Percentiles rank a stretch among this genome's conserved stretches.
Evolutionary conservation across 2,113 vertebrate genomes (phyloP).

Genomic region (Strix aluco): DNA sequence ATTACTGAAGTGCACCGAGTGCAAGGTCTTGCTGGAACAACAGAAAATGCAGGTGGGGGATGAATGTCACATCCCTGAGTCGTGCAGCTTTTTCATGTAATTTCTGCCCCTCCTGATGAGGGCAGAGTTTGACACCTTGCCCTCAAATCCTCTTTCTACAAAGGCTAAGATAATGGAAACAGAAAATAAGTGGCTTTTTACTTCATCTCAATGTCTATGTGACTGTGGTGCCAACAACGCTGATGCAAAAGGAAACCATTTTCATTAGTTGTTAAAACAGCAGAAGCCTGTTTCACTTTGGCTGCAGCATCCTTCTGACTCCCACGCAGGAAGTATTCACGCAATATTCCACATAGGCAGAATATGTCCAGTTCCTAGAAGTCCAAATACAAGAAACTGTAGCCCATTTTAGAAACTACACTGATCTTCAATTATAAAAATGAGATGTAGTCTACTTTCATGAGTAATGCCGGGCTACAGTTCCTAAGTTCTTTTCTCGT

Average conservation of each 20-base stretch:
- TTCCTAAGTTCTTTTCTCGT: neutral
- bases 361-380: constrained; percentile 47
- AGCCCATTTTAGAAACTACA: neutral
- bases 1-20: neutral
- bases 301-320: constrained; percentile 31
- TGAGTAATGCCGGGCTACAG: neutral
- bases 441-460: neutral
- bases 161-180: neutral
- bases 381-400: constrained; percentile 22
- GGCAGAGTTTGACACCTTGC: neutral
- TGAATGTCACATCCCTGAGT: neutral
- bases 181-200: neutral
- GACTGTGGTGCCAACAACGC: constrained; percentile 4
- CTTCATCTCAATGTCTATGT: neutral
- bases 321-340: constrained; percentile 35
- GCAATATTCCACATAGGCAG: constrained; percentile 33
- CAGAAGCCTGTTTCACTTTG: constrained; percentile 48
- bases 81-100: neutral
- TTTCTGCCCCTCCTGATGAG: neutral
- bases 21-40: neutral
- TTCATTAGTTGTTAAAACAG: constrained; percentile 47
- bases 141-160: neutral
- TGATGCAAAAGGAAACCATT: constrained; percentile 64
- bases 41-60: neutral
- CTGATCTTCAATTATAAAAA: neutral